Base-by-base conservation (phyloP, 2,797 vertebrate species). In the Myotis pilosus region DNA sequence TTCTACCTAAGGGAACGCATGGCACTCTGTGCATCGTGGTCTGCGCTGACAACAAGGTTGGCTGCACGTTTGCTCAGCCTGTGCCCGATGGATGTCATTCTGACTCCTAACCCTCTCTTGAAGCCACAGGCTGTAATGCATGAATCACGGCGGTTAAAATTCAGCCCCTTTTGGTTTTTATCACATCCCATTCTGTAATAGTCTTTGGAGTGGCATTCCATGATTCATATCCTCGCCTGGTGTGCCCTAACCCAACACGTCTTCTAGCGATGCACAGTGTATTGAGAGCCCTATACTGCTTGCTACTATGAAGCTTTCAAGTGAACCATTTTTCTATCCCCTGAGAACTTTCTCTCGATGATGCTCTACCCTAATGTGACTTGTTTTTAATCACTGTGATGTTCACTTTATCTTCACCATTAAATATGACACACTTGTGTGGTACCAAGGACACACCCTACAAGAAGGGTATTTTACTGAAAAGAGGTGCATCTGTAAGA, bases 141-240 rank as follows among this genome's bases (percentile, higher is more conserved):
- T 91, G 90, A 86, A 88, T 92, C 90, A 92, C 6, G 20, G 85
- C 86, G 53, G 71, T 92, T 79, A 93, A 93, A 94, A 94, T 53
- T 36, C 64, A 95, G 85, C 79, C 20, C 64, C 87, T 95, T 90
- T 88, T 94, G 93, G 74, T 89, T 95, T 95, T 53, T 90, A 19
- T 90, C 81, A 66, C 75, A 62, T 28, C 36, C 57, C 69, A 74
- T 62, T 96, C 93, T 92, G 47, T 79, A 55, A 92, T 25, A 30
- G 41, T 64, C 38, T 60, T 74, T 74, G 53, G 53, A 93, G 57
- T 60, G 10, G 17, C 33, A 12, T 36, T 66, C 19, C 23, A 7
- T 89, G 87, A 95, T 82, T 86, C 78, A 89, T 23, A 33, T 36
- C 87, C 81, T 83, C 22, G 44, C 47, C 84, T 53, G n/a, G 23